These are phyloP conservation scores for Trichopoda pennipes DNA, from an alignment of 2,888 invertebrate species.

Conservation along the genomic window DNA sequence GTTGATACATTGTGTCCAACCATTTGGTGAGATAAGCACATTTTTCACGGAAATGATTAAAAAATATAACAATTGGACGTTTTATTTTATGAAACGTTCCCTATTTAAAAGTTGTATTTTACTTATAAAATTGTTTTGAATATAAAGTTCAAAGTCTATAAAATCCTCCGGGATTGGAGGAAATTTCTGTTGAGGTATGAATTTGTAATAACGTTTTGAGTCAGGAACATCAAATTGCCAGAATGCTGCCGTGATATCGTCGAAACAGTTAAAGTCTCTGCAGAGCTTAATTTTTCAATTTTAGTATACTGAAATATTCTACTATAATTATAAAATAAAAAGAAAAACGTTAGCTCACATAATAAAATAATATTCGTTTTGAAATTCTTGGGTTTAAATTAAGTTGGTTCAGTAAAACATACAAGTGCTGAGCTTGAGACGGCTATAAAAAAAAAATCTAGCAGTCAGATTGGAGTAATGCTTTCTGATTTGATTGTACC, in stretches of 20 bases:
- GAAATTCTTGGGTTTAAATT: too few species aligned
- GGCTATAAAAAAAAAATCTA: too few species aligned
- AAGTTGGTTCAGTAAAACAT: too few species aligned
- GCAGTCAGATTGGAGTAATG: too few species aligned
- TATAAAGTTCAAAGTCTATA: constrained; percentile 39
- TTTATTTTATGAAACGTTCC: constrained; percentile 29
- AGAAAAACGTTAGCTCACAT: too few species aligned
- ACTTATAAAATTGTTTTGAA: constrained; percentile 14
- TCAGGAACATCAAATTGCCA: constrained; percentile 25
- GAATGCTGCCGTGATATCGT: neutral
- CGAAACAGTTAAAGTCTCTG: too few species aligned
- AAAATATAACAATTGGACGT: constrained; percentile 35
- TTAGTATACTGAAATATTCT: too few species aligned
- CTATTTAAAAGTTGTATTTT: constrained; percentile 46
- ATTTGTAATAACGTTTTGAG: neutral
- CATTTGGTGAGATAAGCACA: constrained; percentile 50
- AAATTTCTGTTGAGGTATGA: neutral
- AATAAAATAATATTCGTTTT: too few species aligned
- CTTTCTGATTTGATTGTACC: too few species aligned
- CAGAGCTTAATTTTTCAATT: too few species aligned
- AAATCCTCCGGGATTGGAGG: neutral
- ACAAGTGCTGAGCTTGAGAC: too few species aligned
- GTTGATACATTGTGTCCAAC: constrained; percentile 44
- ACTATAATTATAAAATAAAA: too few species aligned
- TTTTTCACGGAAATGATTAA: constrained; percentile 59